These are phyloP conservation scores for Hippocampus abdominalis DNA, from an alignment of 2,113 vertebrate genomes.

Conservation along the genomic window DNA sequence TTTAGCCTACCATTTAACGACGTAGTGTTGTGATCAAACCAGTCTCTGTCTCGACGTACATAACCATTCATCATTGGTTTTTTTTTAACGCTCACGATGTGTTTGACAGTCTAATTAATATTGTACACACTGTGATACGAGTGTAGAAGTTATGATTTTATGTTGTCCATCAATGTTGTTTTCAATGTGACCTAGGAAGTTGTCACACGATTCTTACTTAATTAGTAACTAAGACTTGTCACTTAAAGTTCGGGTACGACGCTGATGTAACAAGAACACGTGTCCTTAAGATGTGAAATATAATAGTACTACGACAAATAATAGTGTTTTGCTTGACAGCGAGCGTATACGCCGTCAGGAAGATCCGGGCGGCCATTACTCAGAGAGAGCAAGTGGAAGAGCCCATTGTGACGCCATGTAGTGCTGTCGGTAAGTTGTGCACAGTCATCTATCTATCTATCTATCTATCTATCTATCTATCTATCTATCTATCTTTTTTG, in stretches of 20 bases:
- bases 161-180: neutral
- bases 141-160: neutral
- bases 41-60: neutral
- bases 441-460: neutral
- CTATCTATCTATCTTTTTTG: no score
- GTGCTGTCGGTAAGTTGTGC: conserved; percentile 46
- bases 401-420: conserved; percentile 63
- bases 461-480: no score
- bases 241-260: neutral
- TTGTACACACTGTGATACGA: neutral
- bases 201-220: neutral
- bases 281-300: neutral
- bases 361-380: conserved; percentile 58
- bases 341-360: conserved; percentile 67
- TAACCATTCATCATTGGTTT: neutral
- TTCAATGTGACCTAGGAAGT: neutral
- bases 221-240: neutral
- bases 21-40: neutral
- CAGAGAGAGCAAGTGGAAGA: conserved; percentile 50
- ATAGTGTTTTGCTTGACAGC: conserved; percentile 40
- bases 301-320: neutral
- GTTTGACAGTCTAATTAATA: neutral
- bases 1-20: neutral
- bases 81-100: neutral
- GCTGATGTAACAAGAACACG: neutral